Conservation (phyloP, 2,113 vertebrate species). For the Anser brachyrhynchus region DNA sequence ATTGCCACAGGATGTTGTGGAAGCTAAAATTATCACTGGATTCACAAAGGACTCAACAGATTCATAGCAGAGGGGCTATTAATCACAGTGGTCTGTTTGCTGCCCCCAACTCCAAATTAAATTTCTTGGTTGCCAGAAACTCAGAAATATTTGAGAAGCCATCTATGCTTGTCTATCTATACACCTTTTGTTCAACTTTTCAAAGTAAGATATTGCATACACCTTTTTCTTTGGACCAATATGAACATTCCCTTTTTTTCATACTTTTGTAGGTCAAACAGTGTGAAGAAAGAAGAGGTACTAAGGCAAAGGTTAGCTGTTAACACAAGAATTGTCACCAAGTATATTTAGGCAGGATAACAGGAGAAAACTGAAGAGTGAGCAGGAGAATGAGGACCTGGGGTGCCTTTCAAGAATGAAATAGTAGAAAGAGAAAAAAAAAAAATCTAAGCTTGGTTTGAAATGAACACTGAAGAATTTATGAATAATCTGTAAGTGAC, state of each 20-base stretch:
- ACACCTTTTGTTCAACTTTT: background rate
- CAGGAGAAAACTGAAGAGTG: background rate
- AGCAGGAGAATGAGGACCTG: background rate
- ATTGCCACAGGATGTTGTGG: slow-evolving; percentile 6
- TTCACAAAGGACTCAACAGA: slow-evolving; percentile 30
- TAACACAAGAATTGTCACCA: background rate
- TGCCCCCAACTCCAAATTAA: background rate
- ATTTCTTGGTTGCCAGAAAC: background rate
- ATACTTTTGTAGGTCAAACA: background rate
- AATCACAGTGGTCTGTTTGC: background rate
- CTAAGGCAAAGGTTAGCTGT: background rate
- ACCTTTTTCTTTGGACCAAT: background rate
- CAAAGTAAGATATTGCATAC: background rate
- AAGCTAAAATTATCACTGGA: slow-evolving; percentile 49
- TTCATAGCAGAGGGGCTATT: slow-evolving; percentile 5
- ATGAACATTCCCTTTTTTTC: background rate
- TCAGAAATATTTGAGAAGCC: background rate
- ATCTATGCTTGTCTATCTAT: background rate
- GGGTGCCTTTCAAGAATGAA: background rate
- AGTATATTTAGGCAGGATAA: background rate
- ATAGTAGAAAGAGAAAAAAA: background rate
- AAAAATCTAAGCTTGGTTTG: background rate
- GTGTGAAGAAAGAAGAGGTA: background rate
- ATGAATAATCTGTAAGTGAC: background rate
- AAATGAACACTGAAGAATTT: background rate